phyloP scores from a whole-genome alignment of 2,113 vertebrate genomes.

The Myxocyprinus asiaticus region DNA sequence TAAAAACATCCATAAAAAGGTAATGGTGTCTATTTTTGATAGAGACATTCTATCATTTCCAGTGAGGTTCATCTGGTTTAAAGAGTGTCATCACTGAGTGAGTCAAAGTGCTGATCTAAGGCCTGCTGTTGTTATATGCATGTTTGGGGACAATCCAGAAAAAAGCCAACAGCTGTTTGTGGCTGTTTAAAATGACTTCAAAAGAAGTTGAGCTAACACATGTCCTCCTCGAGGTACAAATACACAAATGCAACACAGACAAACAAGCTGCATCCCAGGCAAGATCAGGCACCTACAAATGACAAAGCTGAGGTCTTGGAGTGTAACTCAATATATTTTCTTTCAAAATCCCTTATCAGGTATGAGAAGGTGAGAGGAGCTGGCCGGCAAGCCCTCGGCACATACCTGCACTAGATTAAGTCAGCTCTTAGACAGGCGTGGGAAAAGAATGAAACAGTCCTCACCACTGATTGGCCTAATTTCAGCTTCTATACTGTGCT shows the following conservation, averaged over 20 bases:
- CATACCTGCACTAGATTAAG: conserved; percentile 34
- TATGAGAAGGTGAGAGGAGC: conserved; percentile 48
- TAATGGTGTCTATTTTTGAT: not conserved
- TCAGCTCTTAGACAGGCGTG: not conserved
- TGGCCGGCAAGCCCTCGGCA: conserved; percentile 15
- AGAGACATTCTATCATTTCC: not conserved
- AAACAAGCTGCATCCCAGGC: conserved; percentile 2
- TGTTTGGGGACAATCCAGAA: conserved; percentile 56
- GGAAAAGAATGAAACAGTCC: not conserved
- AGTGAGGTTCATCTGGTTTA: conserved; percentile 34
- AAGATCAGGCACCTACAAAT: conserved; percentile 13
- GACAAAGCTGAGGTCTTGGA: conserved; percentile 37
- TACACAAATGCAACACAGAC: conserved; percentile 30
- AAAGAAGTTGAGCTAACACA: conserved; percentile 60
- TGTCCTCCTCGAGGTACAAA: conserved; percentile 44
- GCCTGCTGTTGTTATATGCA: conserved; percentile 59
- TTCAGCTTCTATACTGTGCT: not conserved
- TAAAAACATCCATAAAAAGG: conserved; percentile 3
- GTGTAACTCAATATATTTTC: conserved; percentile 47
- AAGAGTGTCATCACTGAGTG: conserved; percentile 56
- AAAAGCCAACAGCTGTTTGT: conserved; percentile 61
- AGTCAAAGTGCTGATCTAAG: conserved; percentile 47
- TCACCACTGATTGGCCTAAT: not conserved
- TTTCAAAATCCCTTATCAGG: conserved; percentile 51
- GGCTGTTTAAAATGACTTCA: conserved; percentile 55